These are phyloP conservation scores for Pipistrellus pipistrellus DNA, from an alignment of 2,797 vertebrate genomes.

Conservation along the genomic window DNA sequence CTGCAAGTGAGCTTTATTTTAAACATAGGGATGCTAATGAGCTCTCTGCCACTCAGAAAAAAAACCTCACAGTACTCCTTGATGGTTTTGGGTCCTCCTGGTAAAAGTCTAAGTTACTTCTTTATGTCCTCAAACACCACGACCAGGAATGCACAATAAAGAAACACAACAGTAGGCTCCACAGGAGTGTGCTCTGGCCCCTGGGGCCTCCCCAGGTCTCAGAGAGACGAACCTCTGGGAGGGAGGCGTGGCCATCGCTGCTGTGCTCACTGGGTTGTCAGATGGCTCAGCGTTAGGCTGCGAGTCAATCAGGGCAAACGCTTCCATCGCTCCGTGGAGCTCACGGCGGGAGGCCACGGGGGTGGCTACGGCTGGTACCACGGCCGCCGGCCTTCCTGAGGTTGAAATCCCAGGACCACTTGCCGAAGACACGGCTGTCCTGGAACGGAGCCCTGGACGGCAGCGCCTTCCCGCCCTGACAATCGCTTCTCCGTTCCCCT, in stretches of 20 bases:
- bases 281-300: not conserved
- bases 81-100: slow-evolving; percentile 15
- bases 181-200: not conserved
- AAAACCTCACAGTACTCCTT: not conserved
- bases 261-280: not conserved
- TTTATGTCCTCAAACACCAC: not conserved
- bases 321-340: not conserved
- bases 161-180: slow-evolving; percentile 20
- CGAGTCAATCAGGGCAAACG: slow-evolving; percentile 24
- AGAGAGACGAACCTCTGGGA: not conserved
- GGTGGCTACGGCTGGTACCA: not conserved
- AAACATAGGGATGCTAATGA: not conserved
- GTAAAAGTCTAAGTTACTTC: slow-evolving; percentile 55
- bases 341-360: not conserved
- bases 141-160: slow-evolving; percentile 30
- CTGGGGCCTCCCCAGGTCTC: not conserved
- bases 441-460: not conserved
- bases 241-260: not conserved
- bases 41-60: not conserved
- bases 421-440: not conserved
- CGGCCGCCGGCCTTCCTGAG: not conserved
- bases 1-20: slow-evolving; percentile 11
- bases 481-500: not conserved
- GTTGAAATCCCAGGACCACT: not conserved
- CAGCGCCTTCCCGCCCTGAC: not conserved